Evolutionary conservation across 92 coral and sea anemone species (phyloP), one percentile per base, ranked within the genome.

Genomic region (Epizoanthus rinbou): DNA sequence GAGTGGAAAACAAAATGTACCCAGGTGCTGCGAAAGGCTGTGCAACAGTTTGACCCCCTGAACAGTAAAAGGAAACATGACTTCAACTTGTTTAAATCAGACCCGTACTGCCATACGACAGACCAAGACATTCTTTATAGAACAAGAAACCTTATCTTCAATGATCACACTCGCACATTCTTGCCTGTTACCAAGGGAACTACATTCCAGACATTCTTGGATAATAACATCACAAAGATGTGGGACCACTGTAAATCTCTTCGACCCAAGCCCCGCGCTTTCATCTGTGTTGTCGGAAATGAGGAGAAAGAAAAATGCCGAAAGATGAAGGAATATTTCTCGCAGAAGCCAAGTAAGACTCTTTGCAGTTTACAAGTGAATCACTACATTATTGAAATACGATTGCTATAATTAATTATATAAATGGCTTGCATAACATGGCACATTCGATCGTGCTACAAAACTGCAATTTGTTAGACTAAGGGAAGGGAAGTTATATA

Each of bases 211-310:
- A 54, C 81, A 6, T 84, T 76, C 81, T 84, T 89, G 57, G 87
- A 62, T 11, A 23, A 10, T 11, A 64, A 59, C 9, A 66, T 39
- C 41, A 62, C 33, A 8, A 33, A 60, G 2, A 47, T 45, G 57
- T 74, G 80, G 85, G 73, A 86, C 25, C 39, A 67, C 10, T 89
- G 92, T 57, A 81, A 62, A n/a, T 64, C 79, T 15, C 89, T 89
- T 14, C 54, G 62, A 9, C 89, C 89, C 75, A 89, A 89, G 75
- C 92, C 89, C 23, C 92, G 92, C 39, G 92, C 92, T 3, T 86
- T 86, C 74, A 74, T 89, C 41, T 89, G 92, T 17, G 92, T 89
- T 35, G 92, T 89, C 17, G 92, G 92, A 80, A 37, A 68, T 45
- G 54, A 81, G 18, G 87, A 86, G 67, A 81, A 59, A 84, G 3